Base-by-base conservation (phyloP, 1,140 invertebrate genomes). In the Nasonia giraulti region DNA sequence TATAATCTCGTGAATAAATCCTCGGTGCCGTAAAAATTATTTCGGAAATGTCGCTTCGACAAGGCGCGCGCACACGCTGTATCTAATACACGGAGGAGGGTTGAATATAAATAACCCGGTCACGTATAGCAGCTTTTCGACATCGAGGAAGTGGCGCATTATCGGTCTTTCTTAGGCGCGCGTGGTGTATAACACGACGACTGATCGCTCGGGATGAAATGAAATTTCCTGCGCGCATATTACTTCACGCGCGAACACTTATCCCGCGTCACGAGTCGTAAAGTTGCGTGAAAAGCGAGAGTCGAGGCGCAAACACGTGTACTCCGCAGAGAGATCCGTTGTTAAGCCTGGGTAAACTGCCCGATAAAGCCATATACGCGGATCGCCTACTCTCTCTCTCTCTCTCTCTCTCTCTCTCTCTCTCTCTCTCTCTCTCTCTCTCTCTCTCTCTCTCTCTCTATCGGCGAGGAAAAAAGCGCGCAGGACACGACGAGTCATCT, bases 91-190 rank as follows among this genome's bases (percentile, higher is more conserved):
- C 37, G 50, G 17, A 40, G 14, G 50, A 76, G 55, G n/a, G 11
- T 5, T 17, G 44, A 85, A 77, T 82, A 83, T 62, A 86, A 86
- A 86, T 83, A 83, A 82, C 62, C 31, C 10, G 12, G 5, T 3
- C 40, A 76, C n/a, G n/a, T 55, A 62, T 20, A 62, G 17, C 6
- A 5, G 2, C 31, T 75, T 73, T 81, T 75, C 1, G 50, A 17
- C 12, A 55, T 14, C 50, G 50, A 14, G 50, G 40, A 44, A 44
- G 40, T 44, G 10, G 40, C 40, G 40, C 40, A 44, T 44, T 44
- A 44, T 44, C 7, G 6, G 8, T 7, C 40, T 44, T 44, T 44
- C 40, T 44, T 44, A 23, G 40, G 75, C 40, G 76, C 27, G 27
- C 40, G 62, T 3, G 44, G 5, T 37, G 33, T 37, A 37, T 37